These are phyloP conservation scores for Teleogryllus oceanicus DNA, from an alignment of 2,888 invertebrate species.

Conservation along the genomic window DNA sequence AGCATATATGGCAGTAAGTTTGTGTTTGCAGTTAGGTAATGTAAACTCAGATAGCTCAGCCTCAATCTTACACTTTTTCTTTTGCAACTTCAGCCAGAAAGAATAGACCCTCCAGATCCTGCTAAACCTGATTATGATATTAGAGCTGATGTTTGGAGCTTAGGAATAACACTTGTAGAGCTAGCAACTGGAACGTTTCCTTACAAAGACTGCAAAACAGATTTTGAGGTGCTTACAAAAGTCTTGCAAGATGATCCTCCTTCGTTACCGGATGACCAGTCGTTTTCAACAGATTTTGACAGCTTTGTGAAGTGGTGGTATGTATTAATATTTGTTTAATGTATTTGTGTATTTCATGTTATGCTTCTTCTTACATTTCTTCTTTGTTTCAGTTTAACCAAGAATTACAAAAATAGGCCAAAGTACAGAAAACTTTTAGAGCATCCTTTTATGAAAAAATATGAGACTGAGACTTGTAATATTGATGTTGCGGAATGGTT, in stretches of 20 bases:
- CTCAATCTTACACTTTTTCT: background rate
- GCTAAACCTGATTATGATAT: slow-evolving; percentile 95
- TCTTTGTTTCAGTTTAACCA: slow-evolving; percentile 69
- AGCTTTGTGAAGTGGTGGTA: slow-evolving; percentile 89
- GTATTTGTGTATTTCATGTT: background rate
- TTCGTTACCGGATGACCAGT: slow-evolving; percentile 68
- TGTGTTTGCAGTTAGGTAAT: background rate
- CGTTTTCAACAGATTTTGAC: slow-evolving; percentile 82
- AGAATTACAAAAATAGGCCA: slow-evolving; percentile 88
- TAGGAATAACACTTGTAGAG: slow-evolving; percentile 94
- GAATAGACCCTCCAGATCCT: slow-evolving; percentile 92
- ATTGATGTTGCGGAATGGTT: slow-evolving; percentile 84
- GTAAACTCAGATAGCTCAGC: slow-evolving; percentile 19
- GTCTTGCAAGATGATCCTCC: slow-evolving; percentile 89
- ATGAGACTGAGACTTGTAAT: slow-evolving; percentile 59
- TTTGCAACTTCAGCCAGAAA: slow-evolving; percentile 71
- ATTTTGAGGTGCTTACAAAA: slow-evolving; percentile 93
- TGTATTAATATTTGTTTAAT: slow-evolving; percentile 42
- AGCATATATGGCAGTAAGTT: slow-evolving; percentile 96
- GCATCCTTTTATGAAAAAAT: slow-evolving; percentile 81
- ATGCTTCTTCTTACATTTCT: slow-evolving; percentile 20
- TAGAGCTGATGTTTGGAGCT: slow-evolving; percentile 98
- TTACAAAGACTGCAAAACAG: slow-evolving; percentile 90
- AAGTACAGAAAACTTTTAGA: slow-evolving; percentile 89
- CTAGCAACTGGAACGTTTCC: slow-evolving; percentile 95